A percentile compares a stretch with the other conserved stretches of the same genome.
Conservation (phyloP, 2,113 vertebrate species). For the Paraplagusia blochii region DNA sequence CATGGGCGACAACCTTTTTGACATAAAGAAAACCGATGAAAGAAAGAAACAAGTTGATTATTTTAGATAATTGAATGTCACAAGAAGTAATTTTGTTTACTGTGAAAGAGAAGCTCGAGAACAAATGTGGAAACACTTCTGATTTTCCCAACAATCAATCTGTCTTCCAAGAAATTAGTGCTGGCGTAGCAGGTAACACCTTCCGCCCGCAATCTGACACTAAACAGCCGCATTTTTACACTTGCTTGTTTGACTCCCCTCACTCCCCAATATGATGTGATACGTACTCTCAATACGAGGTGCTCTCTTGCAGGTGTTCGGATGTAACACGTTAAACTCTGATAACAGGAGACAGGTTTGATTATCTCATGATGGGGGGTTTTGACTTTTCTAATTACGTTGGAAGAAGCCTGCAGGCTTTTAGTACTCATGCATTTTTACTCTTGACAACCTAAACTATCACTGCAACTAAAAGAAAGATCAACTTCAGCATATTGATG, state of each 20-base stretch:
- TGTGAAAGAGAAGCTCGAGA: not conserved
- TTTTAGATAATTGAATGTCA: conserved; percentile 6
- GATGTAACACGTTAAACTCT: conserved; percentile 45
- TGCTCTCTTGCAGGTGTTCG: conserved; percentile 28
- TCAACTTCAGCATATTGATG: conserved; percentile 51
- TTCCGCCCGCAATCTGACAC: conserved; percentile 9
- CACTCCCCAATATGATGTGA: conserved; percentile 22
- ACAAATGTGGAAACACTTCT: not conserved
- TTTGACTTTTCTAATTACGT: conserved; percentile 62
- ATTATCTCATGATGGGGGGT: conserved; percentile 47
- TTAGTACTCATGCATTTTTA: conserved; percentile 45
- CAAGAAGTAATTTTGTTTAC: not conserved
- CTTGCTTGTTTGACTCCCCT: not conserved
- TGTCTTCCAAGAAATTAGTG: not conserved
- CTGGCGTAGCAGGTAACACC: not conserved
- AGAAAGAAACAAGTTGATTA: conserved; percentile 16
- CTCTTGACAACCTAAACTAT: conserved; percentile 63
- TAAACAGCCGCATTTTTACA: conserved; percentile 9
- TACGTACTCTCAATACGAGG: conserved; percentile 8
- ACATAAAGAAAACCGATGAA: conserved; percentile 17
- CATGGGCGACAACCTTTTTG: conserved; percentile 20
- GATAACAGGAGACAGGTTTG: conserved; percentile 55
- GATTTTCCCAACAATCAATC: conserved; percentile 9
- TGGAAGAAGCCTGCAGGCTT: conserved; percentile 45
- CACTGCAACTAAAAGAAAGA: conserved; percentile 65